Evolutionary conservation across 1,140 invertebrate species (phyloP).

Genomic region (Fopius arisanus): DNA sequence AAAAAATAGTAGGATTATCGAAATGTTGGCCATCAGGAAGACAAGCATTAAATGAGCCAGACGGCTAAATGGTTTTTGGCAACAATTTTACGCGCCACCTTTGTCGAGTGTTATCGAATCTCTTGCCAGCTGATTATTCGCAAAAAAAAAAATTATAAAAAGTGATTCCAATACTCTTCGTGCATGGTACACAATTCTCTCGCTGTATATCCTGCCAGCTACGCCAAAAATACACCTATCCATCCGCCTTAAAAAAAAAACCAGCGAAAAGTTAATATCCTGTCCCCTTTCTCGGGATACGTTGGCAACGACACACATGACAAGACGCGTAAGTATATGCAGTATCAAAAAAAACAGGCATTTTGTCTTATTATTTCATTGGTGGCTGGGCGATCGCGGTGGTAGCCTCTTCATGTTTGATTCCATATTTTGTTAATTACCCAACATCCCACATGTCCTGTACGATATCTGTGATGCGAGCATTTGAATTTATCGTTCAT

Average conservation of each 20-base stretch:
- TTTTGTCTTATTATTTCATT: slow-evolving; percentile 18
- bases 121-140: background rate
- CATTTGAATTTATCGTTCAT: background rate
- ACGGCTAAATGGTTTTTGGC: background rate
- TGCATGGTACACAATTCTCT: slow-evolving; percentile 8
- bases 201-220: slow-evolving; percentile 26
- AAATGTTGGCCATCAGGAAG: background rate
- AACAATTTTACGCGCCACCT: background rate
- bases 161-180: background rate
- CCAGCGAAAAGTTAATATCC: background rate
- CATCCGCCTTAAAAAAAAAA: background rate
- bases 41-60: background rate
- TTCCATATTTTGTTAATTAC: background rate
- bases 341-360: slow-evolving; percentile 8
- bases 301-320: slow-evolving; percentile 21
- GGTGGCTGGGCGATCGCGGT: slow-evolving; percentile 4
- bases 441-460: background rate
- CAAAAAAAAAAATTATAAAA: slow-evolving; percentile 11
- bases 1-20: background rate
- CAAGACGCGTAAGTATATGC: slow-evolving; percentile 24
- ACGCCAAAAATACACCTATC: slow-evolving; percentile 5
- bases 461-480: background rate
- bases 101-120: background rate
- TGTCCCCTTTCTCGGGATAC: slow-evolving; percentile 14
- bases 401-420: slow-evolving; percentile 13